Conservation (phyloP, 2,888 invertebrate genomes). For the Ceratothoa steindachneri region DNA sequence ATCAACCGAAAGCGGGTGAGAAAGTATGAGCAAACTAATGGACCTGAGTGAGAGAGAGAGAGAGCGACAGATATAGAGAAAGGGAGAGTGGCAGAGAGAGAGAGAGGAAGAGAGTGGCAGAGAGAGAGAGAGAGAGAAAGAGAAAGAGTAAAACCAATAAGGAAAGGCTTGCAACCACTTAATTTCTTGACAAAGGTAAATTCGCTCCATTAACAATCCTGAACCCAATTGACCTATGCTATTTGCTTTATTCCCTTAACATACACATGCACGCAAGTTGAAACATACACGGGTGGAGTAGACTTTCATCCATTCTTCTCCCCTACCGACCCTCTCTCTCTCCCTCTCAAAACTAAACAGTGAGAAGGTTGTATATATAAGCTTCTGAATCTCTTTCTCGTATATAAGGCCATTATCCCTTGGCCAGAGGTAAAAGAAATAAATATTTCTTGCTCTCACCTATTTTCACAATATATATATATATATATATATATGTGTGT, state of each 20-base stretch:
- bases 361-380: too few species aligned
- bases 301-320: too few species aligned
- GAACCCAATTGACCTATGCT: constrained; percentile 13
- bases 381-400: too few species aligned
- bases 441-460: too few species aligned
- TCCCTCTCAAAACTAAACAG: too few species aligned
- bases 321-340: too few species aligned
- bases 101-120: constrained; percentile 1
- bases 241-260: not conserved
- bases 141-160: not conserved
- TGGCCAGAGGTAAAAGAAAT: too few species aligned
- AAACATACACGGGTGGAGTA: too few species aligned
- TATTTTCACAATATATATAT: too few species aligned
- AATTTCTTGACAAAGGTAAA: constrained; percentile 13
- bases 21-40: not conserved
- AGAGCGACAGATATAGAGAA: not conserved
- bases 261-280: not conserved
- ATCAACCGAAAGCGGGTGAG: not conserved
- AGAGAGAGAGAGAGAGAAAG: constrained; percentile 6
- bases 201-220: constrained; percentile 6
- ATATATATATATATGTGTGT: too few species aligned
- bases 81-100: too few species aligned
- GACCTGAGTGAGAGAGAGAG: not conserved
- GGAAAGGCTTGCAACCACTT: constrained; percentile 5
- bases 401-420: too few species aligned